phyloP scores from a whole-genome alignment of 92 coral and sea anemone species.

The Actinostola sp. region DNA sequence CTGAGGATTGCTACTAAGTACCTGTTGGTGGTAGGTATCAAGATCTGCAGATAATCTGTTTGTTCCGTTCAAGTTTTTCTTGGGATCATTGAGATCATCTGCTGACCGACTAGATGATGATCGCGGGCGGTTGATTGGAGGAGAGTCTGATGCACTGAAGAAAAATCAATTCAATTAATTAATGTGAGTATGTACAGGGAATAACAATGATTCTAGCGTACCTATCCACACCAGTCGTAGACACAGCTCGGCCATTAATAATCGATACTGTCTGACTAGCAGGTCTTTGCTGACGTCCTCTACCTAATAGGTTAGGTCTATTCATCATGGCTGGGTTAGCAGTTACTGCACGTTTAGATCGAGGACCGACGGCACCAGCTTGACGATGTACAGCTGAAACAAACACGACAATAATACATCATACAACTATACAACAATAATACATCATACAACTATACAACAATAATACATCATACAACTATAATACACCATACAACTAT shows the following conservation, averaged over 20 bases:
- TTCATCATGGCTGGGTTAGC: slow-evolving; percentile 82
- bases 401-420: no score
- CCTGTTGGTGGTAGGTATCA: slow-evolving; percentile 82
- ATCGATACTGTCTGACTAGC: slow-evolving; percentile 47
- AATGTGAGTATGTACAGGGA: background rate
- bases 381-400: slow-evolving; percentile 21
- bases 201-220: slow-evolving; percentile 8
- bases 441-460: no score
- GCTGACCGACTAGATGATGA: slow-evolving; percentile 80
- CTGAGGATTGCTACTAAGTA: slow-evolving; percentile 1
- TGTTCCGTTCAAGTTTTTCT: slow-evolving; percentile 61
- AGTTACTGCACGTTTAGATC: slow-evolving; percentile 82
- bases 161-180: background rate
- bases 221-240: slow-evolving; percentile 77
- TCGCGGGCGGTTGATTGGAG: slow-evolving; percentile 69
- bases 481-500: no score
- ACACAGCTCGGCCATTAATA: slow-evolving; percentile 72
- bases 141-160: slow-evolving; percentile 68
- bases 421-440: no score
- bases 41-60: slow-evolving; percentile 78
- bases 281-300: slow-evolving; percentile 54
- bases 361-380: slow-evolving; percentile 68
- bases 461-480: no score
- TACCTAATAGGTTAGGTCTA: slow-evolving; percentile 69
- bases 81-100: slow-evolving; percentile 69